These are phyloP conservation scores for Anthopleura sola DNA, from an alignment of 64 coral and sea anemone genomes.

Conservation along the genomic window DNA sequence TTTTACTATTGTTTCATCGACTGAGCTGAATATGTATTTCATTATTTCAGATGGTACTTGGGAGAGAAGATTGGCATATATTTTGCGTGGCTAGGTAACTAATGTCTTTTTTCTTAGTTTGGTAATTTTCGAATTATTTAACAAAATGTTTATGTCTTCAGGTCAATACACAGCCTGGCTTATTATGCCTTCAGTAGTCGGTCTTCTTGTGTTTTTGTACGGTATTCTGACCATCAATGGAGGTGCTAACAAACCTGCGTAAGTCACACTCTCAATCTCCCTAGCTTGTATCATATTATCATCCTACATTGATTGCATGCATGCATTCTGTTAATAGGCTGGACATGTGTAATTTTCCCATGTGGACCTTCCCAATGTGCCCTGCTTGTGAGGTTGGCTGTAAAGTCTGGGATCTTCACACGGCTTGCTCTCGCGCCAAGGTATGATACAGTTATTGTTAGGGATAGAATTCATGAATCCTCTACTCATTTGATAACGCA, in stretches of 20 bases:
- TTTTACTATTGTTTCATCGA: not conserved
- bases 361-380: slow-evolving; percentile 95
- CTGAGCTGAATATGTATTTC: not conserved
- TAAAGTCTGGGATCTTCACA: slow-evolving; percentile 84
- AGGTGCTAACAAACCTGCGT: slow-evolving; percentile 77
- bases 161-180: slow-evolving; percentile 99
- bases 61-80: slow-evolving; percentile 99
- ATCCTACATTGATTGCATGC: not conserved
- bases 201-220: slow-evolving; percentile 86
- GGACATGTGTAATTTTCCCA: slow-evolving; percentile 76
- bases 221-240: slow-evolving; percentile 70
- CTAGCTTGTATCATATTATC: not conserved
- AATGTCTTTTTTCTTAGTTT: not conserved
- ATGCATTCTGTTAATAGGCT: slow-evolving; percentile 46
- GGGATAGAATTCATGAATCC: too few relatives aligned
- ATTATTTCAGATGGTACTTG: slow-evolving; percentile 71
- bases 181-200: slow-evolving; percentile 76
- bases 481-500: too few relatives aligned
- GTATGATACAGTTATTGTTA: slow-evolving; percentile 37
- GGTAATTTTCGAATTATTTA: not conserved
- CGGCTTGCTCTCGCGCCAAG: slow-evolving; percentile 70
- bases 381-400: slow-evolving; percentile 85
- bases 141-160: slow-evolving; percentile 16
- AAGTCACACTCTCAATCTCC: slow-evolving; percentile 18
- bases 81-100: slow-evolving; percentile 98